A percentile compares a stretch with the other conserved stretches of the same genome.
These are phyloP conservation scores for Diplodus puntazzo DNA, from an alignment of 2,797 vertebrate genomes.

Conservation along the genomic window DNA sequence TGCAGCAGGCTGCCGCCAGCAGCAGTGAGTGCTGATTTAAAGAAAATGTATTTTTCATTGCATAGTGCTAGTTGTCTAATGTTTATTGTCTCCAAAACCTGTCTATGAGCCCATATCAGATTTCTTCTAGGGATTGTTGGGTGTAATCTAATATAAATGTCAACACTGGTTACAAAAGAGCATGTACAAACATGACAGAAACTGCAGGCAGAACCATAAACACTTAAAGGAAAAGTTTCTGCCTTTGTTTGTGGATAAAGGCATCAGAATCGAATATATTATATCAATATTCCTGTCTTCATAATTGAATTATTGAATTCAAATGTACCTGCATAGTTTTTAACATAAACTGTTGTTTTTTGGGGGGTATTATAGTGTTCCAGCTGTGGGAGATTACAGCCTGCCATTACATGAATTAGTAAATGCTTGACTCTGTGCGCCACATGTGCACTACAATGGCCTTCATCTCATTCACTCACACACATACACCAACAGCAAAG, in stretches of 20 bases:
- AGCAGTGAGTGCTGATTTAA: conserved; percentile 83
- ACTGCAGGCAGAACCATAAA: not conserved
- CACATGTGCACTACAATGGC: not conserved
- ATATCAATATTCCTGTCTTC: not conserved
- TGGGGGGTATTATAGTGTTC: not conserved
- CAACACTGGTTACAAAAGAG: not conserved
- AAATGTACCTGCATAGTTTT: no score
- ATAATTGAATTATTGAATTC: no score
- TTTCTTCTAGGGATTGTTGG: not conserved
- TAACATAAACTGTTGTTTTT: not conserved
- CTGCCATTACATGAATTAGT: not conserved
- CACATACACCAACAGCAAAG: not conserved
- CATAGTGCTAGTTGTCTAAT: not conserved
- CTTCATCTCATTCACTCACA: not conserved
- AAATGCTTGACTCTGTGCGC: not conserved
- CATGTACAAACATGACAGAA: not conserved
- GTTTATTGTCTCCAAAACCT: not conserved
- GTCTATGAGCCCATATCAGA: not conserved
- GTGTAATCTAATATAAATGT: not conserved
- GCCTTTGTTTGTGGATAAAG: not conserved
- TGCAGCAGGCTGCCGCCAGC: conserved; percentile 92
- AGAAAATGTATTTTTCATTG: not conserved
- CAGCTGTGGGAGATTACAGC: not conserved
- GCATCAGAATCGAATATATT: not conserved
- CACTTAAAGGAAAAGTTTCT: not conserved